A percentile compares a stretch with the other conserved stretches of the same genome.
Conservation (phyloP, 2,797 vertebrate genomes). For the Tangara arthus region DNA sequence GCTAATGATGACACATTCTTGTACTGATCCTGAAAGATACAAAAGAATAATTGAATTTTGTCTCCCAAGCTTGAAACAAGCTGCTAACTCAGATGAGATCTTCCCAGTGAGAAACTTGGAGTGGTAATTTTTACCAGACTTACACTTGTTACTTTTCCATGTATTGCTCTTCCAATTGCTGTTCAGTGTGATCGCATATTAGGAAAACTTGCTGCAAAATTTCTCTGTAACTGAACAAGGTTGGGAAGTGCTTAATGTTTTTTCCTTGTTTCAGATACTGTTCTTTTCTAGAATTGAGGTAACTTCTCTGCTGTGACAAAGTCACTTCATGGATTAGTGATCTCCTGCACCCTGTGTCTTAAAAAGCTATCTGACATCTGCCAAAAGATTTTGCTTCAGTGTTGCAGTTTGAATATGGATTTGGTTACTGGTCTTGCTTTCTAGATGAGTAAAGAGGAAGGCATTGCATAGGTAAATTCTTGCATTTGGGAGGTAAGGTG, state of each 20-base stretch:
- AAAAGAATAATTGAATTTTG: neutral
- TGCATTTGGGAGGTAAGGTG: neutral
- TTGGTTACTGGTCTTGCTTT: neutral
- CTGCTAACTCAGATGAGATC: neutral
- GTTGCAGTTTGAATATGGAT: neutral
- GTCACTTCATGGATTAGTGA: neutral
- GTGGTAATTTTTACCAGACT: neutral
- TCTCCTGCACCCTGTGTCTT: neutral
- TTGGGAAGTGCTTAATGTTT: neutral
- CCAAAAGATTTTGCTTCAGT: neutral
- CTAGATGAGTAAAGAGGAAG: neutral
- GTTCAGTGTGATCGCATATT: fast-evolving
- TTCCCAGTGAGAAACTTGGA: neutral
- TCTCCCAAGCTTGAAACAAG: neutral
- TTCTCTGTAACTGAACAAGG: neutral
- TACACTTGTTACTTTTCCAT: neutral
- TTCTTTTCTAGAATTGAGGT: neutral
- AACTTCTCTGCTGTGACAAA: neutral
- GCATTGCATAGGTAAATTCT: neutral
- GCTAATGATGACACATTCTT: neutral
- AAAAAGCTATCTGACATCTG: neutral
- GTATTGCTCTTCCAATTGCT: neutral
- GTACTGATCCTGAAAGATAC: neutral
- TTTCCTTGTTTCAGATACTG: neutral
- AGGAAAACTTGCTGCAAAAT: neutral